These are phyloP conservation scores for Resseliella maxima DNA, from an alignment of 2,888 invertebrate genomes.

Conservation along the genomic window DNA sequence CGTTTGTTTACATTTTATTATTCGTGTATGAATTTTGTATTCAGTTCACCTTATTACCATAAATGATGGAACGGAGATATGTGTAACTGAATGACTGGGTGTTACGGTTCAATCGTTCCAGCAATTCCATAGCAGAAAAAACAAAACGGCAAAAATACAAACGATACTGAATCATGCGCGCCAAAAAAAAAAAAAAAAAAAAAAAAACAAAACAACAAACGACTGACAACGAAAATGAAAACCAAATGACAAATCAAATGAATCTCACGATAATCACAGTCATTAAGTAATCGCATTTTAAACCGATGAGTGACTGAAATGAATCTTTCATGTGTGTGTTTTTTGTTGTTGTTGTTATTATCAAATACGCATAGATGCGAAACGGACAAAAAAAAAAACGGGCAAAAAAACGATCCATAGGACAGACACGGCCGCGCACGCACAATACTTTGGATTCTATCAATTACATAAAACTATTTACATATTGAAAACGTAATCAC, in stretches of 20 bases:
- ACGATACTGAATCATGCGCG: slow-evolving; percentile 8
- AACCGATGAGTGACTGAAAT: background rate
- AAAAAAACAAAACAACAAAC: background rate
- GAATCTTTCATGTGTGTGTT: background rate
- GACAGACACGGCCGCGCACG: background rate
- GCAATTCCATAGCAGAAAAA: background rate
- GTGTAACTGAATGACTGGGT: background rate
- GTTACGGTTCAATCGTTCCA: slow-evolving; percentile 11
- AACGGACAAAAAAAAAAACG: too few relatives aligned
- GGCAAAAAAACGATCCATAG: too few relatives aligned
- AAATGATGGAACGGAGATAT: background rate
- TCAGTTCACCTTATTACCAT: background rate
- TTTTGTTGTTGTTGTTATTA: background rate
- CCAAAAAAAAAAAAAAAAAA: background rate
- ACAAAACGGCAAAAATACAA: too few relatives aligned
- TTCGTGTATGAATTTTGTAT: background rate
- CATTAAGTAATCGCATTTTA: slow-evolving; percentile 38
- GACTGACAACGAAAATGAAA: background rate
- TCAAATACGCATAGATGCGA: slow-evolving; percentile 20
- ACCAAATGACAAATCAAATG: slow-evolving; percentile 1
- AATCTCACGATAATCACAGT: background rate
- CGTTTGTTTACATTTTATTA: background rate
- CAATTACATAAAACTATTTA: background rate
- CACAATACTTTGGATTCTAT: too few relatives aligned
- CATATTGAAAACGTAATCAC: slow-evolving; percentile 20